phyloP scores from a whole-genome alignment of 1,140 invertebrate species.

The Pomacea maculata region DNA sequence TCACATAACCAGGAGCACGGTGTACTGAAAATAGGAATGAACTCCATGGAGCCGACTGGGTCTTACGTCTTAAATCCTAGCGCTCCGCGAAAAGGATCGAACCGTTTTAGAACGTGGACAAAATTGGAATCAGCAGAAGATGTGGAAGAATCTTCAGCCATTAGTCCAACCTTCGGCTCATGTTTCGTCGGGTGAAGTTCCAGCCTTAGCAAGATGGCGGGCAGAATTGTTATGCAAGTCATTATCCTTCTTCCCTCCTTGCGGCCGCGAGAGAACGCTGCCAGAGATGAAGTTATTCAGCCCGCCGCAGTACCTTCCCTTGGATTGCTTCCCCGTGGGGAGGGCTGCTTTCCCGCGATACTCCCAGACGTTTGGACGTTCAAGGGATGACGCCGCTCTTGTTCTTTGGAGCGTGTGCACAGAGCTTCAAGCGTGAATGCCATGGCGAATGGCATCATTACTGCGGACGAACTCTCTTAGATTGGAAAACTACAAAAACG shows the following conservation, averaged over 20 bases:
- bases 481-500: too few species aligned
- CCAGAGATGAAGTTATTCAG: conserved; percentile 11
- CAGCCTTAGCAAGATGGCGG: neutral
- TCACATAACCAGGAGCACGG: too few species aligned
- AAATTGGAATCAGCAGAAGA: neutral
- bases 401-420: too few species aligned
- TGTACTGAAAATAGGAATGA: too few species aligned
- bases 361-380: too few species aligned
- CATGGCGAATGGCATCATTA: too few species aligned
- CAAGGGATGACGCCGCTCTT: too few species aligned
- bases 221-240: conserved; percentile 16
- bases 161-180: neutral
- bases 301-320: neutral
- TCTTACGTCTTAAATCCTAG: neutral
- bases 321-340: conserved; percentile 11
- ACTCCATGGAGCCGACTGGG: too few species aligned
- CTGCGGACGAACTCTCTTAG: too few species aligned
- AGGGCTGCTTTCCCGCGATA: neutral
- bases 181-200: neutral
- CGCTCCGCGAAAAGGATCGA: neutral
- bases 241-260: neutral
- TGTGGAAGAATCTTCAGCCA: neutral
- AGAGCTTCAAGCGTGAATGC: too few species aligned
- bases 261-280: conserved; percentile 6
- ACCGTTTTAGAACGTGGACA: neutral